These are phyloP conservation scores for Himalopsyche anomala DNA, from an alignment of 2,888 invertebrate genomes.

Conservation along the genomic window DNA sequence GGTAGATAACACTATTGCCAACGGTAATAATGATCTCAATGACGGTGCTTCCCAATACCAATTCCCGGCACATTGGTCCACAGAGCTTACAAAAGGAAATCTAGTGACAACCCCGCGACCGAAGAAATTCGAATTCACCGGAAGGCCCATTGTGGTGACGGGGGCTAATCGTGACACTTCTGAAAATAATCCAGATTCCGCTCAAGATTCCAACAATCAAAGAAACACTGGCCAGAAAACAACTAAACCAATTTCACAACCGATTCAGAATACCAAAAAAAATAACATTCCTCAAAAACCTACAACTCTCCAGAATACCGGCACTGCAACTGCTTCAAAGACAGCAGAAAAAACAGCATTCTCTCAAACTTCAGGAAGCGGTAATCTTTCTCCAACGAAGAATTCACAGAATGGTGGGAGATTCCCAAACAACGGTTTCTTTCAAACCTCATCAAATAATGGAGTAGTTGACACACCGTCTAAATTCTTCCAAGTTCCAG, in stretches of 20 bases:
- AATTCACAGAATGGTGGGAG: neutral
- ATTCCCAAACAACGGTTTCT: constrained; percentile 14
- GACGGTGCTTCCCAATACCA: constrained; percentile 74
- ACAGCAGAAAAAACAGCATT: too few species aligned
- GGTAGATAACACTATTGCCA: constrained; percentile 72
- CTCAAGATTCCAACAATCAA: neutral
- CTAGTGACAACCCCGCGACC: constrained; percentile 59
- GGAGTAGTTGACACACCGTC: constrained; percentile 48
- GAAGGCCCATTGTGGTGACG: constrained; percentile 68
- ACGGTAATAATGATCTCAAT: constrained; percentile 72
- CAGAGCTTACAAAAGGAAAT: constrained; percentile 68
- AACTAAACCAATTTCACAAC: neutral
- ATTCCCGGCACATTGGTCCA: constrained; percentile 78
- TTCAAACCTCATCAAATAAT: constrained; percentile 41
- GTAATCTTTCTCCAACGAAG: neutral
- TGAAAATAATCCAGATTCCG: constrained; percentile 6
- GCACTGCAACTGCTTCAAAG: neutral
- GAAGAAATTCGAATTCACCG: constrained; percentile 60
- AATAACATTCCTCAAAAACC: constrained; percentile 3
- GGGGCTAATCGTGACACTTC: constrained; percentile 18
- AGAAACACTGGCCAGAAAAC: constrained; percentile 6
- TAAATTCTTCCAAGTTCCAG: constrained; percentile 57
- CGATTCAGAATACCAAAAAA: constrained; percentile 4
- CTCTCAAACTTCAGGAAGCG: neutral
- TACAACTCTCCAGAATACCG: neutral